Base-by-base conservation (phyloP, 2,888 invertebrate genomes). In the Tineola bisselliella region DNA sequence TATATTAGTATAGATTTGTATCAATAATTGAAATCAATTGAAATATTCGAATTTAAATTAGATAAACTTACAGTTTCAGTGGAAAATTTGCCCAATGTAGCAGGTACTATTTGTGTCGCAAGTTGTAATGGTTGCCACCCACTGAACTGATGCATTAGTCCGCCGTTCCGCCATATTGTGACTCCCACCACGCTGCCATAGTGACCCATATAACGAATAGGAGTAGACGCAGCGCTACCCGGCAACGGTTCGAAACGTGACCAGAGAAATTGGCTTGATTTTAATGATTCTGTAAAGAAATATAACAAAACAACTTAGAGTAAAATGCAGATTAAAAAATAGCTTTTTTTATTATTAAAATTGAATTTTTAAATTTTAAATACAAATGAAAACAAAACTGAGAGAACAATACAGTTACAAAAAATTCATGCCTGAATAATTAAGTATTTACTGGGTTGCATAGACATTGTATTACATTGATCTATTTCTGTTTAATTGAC, bases 81-180 rank as follows among this genome's bases (percentile, higher is more conserved):
- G 0, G 94, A 93, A 61, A 95, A 79, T 19, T 93, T 84, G 0
- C 95, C 94, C 30, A 96, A 87, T 0, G 94, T 93, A 0, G 96
- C 93, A 0, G 96, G 96, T 65, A 96, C 92, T n/a, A 96, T 77
- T 80, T 96, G 96, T n/a, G 95, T 96, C 11, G 95, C 92, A 62
- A 96, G 87, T 62, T 96, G 90, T 62, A 96, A 77, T 0, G 92
- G 94, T 77, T 96, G 95, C 83, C 95, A 96, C 13, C 94, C 94
- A 71, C 93, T 93, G 65, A 91, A 88, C 2, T 83, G 72, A 1
- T 88, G 86, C 15, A 88, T 84, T 64, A 88, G 87, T 63, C 80
- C 80, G 62, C 90, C 90, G 13, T 88, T 89, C 66, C 88, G 86
- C 66, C 89, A 84, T 17, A 92, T 90, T 4, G 91, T 89, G 62